Percentiles rank a stretch among this genome's conserved stretches.
phyloP scores from a whole-genome alignment of 2,113 vertebrate species.

The Haliaeetus leucogaster region DNA sequence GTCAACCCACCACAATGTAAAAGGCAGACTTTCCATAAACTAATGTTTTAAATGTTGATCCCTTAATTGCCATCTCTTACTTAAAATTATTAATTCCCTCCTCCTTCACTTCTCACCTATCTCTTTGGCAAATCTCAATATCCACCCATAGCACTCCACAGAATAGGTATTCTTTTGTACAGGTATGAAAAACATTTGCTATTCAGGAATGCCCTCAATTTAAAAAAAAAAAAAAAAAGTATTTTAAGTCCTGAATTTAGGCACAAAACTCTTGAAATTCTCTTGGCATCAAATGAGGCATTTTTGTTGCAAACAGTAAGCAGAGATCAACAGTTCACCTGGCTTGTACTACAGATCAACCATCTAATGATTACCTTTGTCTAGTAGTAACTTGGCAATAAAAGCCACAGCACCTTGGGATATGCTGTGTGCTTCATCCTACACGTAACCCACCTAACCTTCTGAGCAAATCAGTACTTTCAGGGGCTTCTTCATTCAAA shows the following conservation, averaged over 20 bases:
- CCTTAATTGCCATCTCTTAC: not conserved
- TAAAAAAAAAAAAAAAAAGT: no score
- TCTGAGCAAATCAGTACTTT: not conserved
- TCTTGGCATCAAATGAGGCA: not conserved
- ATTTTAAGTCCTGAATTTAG: not conserved
- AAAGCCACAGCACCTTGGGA: not conserved
- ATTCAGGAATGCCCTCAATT: not conserved
- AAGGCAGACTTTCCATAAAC: not conserved
- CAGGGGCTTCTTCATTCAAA: not conserved
- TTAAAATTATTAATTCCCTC: not conserved
- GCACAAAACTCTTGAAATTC: not conserved
- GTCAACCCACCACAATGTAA: not conserved
- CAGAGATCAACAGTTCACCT: not conserved
- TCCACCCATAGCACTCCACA: not conserved
- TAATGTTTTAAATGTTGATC: not conserved
- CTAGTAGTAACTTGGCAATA: not conserved
- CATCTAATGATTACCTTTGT: not conserved
- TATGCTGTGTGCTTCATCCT: not conserved
- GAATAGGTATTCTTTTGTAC: not conserved
- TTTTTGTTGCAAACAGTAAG: not conserved
- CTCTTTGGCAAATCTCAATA: not conserved
- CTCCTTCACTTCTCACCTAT: not conserved
- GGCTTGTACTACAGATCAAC: not conserved
- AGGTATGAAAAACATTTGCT: not conserved
- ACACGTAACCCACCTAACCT: not conserved